Percentiles rank a stretch among this genome's conserved stretches.
phyloP scores from a whole-genome alignment of 2,888 invertebrate species.

The Dromius quadrimaculatus region DNA sequence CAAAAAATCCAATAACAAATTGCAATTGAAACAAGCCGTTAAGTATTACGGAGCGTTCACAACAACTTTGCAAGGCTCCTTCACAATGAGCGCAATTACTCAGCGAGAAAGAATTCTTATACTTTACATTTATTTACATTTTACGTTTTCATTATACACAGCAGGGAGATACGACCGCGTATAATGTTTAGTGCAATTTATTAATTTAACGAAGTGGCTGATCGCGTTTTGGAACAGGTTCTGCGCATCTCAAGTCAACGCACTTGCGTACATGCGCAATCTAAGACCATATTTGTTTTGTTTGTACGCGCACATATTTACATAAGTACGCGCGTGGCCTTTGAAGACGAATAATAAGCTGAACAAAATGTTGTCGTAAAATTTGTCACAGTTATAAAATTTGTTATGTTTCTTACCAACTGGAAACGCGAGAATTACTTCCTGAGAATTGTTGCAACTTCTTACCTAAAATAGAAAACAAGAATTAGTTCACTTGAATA shows the following conservation, averaged over 20 bases:
- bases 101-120: slow-evolving; percentile 29
- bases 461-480: slow-evolving; percentile 14
- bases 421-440: not conserved
- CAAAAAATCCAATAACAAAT: slow-evolving; percentile 41
- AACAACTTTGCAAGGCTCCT: not conserved
- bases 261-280: slow-evolving; percentile 25
- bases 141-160: slow-evolving; percentile 45
- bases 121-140: slow-evolving; percentile 49
- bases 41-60: slow-evolving; percentile 15
- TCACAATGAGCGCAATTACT: slow-evolving; percentile 43
- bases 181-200: slow-evolving; percentile 61
- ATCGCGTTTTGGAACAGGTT: slow-evolving; percentile 55
- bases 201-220: slow-evolving; percentile 64
- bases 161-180: slow-evolving; percentile 53
- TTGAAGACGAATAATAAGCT: not conserved
- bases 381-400: slow-evolving; percentile 19
- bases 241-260: slow-evolving; percentile 14
- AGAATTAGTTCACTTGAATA: slow-evolving; percentile 2
- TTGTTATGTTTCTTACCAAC: slow-evolving; percentile 12
- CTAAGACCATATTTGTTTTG: no score
- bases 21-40: slow-evolving; percentile 38
- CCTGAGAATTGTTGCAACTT: not conserved
- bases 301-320: slow-evolving; percentile 4
- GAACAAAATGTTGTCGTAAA: slow-evolving; percentile 15
- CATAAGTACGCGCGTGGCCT: slow-evolving; percentile 12